Conservation (phyloP, 2,113 vertebrate species). For the Donacobius atricapilla region DNA sequence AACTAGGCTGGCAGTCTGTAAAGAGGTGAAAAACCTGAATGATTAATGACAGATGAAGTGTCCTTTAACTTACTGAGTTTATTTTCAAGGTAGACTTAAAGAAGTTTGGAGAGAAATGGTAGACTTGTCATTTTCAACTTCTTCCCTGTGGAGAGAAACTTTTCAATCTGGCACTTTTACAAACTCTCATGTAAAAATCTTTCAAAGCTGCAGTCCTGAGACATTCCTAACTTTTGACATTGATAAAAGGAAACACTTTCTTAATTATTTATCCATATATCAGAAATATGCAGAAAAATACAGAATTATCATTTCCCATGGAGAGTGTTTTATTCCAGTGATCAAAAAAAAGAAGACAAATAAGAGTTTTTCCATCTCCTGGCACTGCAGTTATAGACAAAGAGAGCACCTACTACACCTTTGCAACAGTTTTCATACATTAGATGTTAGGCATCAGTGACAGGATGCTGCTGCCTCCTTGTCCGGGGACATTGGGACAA, state of each 20-base stretch:
- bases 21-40: background rate
- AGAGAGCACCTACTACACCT: background rate
- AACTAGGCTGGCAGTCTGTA: background rate
- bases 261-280: slow-evolving; percentile 44
- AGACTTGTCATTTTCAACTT: background rate
- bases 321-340: background rate
- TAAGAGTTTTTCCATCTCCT: background rate
- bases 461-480: background rate
- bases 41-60: background rate
- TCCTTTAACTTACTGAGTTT: background rate
- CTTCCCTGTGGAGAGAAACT: background rate
- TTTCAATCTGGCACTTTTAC: background rate
- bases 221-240: background rate
- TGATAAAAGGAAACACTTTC: slow-evolving; percentile 26
- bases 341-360: background rate
- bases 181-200: background rate
- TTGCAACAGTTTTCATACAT: background rate
- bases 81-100: background rate
- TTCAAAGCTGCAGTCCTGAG: background rate
- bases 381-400: background rate
- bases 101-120: background rate
- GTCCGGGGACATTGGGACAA: background rate
- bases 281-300: slow-evolving; percentile 18
- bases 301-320: background rate
- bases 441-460: background rate